phyloP scores from a whole-genome alignment of 2,888 invertebrate genomes.

The Lomographa bimaculata region DNA sequence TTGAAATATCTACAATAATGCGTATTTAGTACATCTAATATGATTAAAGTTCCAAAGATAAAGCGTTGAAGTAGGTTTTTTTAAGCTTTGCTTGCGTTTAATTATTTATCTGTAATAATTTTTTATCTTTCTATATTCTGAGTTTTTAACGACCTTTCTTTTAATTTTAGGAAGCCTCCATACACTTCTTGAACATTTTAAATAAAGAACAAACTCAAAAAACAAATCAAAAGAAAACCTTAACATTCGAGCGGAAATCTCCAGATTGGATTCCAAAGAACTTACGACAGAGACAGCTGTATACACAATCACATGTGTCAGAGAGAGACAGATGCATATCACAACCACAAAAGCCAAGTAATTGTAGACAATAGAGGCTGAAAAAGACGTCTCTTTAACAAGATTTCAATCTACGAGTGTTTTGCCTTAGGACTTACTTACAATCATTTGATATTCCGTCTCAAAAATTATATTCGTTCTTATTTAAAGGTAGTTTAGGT shows the following conservation, averaged over 20 bases:
- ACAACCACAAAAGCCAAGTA: constrained; percentile 73
- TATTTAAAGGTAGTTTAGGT: constrained; percentile 20
- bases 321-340: constrained; percentile 49
- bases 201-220: constrained; percentile 28
- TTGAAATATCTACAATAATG: too few species aligned
- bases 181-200: constrained; percentile 31
- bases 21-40: too few species aligned
- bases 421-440: constrained; percentile 63
- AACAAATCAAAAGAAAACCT: constrained; percentile 52
- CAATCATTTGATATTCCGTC: constrained; percentile 37
- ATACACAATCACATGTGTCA: constrained; percentile 30
- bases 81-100: too few species aligned
- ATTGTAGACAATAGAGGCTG: constrained; percentile 81
- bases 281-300: constrained; percentile 44
- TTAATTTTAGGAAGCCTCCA: too few species aligned
- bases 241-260: constrained; percentile 59
- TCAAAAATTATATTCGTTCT: constrained; percentile 10
- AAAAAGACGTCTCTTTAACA: constrained; percentile 81
- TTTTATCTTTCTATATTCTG: too few species aligned
- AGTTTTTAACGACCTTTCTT: too few species aligned
- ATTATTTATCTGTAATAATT: too few species aligned
- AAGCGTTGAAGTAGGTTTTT: too few species aligned
- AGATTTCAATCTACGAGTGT: constrained; percentile 78
- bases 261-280: constrained; percentile 68
- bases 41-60: too few species aligned